These are phyloP conservation scores for Brachyptera putata DNA, from an alignment of 2,888 invertebrate species.

Conservation along the genomic window DNA sequence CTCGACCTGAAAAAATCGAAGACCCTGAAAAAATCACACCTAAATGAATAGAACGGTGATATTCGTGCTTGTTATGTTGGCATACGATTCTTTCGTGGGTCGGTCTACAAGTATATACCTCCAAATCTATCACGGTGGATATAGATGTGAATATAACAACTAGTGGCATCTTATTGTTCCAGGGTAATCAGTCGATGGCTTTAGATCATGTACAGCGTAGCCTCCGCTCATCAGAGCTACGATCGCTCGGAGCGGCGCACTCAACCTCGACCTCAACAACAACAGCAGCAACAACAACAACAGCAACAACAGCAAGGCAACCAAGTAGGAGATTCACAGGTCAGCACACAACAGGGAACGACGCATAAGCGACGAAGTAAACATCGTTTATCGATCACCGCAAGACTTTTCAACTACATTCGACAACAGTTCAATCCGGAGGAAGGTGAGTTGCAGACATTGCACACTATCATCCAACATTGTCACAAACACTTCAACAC, in stretches of 20 bases:
- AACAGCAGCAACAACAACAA: constrained; percentile 12
- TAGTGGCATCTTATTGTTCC: too few relatives aligned
- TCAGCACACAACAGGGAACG: constrained; percentile 6
- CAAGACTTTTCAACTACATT: constrained; percentile 39
- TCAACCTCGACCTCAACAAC: constrained; percentile 15
- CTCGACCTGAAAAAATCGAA: too few relatives aligned
- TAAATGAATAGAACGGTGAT: too few relatives aligned
- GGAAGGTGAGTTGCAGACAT: constrained; percentile 37
- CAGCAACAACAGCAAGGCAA: too few relatives aligned
- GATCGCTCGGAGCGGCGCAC: constrained; percentile 30
- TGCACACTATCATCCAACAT: too few relatives aligned
- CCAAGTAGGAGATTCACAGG: constrained; percentile 16
- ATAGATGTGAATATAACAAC: too few relatives aligned
- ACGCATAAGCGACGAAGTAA: constrained; percentile 29
- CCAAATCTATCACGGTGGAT: too few relatives aligned
- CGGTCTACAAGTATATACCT: too few relatives aligned
- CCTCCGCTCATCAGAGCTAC: constrained; percentile 32
- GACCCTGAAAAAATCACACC: too few relatives aligned
- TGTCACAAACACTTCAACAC: too few relatives aligned
- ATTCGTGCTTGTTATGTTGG: too few relatives aligned
- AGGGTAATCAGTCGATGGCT: constrained; percentile 24
- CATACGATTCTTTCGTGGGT: too few relatives aligned
- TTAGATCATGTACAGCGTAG: constrained; percentile 38
- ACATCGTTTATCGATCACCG: constrained; percentile 36
- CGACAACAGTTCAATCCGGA: constrained; percentile 38